Percentiles rank a stretch among this genome's conserved stretches.
Conservation (phyloP, 2,888 invertebrate genomes). For the Resseliella maxima region DNA sequence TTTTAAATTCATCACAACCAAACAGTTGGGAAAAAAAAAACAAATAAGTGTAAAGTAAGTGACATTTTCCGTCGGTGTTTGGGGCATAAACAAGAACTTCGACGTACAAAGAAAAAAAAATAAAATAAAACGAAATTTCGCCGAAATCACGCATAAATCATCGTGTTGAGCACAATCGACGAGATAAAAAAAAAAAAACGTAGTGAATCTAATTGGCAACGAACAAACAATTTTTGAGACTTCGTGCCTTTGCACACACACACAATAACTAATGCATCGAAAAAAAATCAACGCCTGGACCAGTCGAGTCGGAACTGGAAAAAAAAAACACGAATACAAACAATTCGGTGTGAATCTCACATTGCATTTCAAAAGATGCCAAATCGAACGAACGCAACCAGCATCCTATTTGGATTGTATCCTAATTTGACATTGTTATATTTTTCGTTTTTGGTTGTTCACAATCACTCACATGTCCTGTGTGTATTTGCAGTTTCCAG, state of each 20-base stretch:
- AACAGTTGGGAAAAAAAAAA: background rate
- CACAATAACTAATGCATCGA: background rate
- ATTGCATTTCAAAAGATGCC: background rate
- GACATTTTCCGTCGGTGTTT: constrained; percentile 66
- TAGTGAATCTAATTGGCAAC: constrained; percentile 60
- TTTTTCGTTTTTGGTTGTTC: constrained; percentile 46
- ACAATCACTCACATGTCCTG: constrained; percentile 48
- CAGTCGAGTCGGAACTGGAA: too few relatives aligned
- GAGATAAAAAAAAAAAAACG: background rate
- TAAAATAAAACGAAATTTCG: background rate
- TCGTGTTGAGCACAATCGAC: background rate
- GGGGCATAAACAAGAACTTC: constrained; percentile 63
- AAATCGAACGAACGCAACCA: background rate
- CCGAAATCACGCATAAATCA: background rate
- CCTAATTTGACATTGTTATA: constrained; percentile 40
- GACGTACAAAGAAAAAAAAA: background rate
- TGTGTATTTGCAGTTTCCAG: constrained; percentile 32
- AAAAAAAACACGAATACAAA: background rate
- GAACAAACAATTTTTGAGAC: constrained; percentile 61
- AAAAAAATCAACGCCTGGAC: background rate
- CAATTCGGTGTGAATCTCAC: background rate
- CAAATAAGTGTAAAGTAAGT: constrained; percentile 57
- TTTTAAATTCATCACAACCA: constrained; percentile 27
- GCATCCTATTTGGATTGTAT: constrained; percentile 44
- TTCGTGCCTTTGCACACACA: constrained; percentile 22